Evolutionary conservation across 2,113 vertebrate genomes (phyloP), one percentile per base, ranked within the genome.

Genomic region (Mirza zaza): DNA sequence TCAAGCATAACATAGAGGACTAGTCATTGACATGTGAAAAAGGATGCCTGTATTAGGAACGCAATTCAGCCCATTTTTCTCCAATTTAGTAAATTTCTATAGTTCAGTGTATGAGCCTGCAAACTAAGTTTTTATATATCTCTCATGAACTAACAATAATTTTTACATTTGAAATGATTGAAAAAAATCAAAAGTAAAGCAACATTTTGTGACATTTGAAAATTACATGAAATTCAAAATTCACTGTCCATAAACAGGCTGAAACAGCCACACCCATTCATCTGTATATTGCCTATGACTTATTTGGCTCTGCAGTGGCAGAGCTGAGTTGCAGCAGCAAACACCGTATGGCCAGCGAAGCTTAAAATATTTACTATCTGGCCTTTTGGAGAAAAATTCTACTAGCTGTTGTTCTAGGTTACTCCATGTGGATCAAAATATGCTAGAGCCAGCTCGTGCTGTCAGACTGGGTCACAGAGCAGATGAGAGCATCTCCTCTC

Each of bases 341-440:
- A 45, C 20, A 36, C 8, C 1, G 3, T 29, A 10, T 67, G 71
- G 18, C n/a, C 36, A 67, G 36, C 11, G 80, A 73, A 80, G 15
- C 25, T 77, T 92, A 63, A 63, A 63, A 39, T 55, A 77, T 32
- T 81, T 75, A 15, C 5, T 34, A 25, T 75, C 14, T 50, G 42
- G 25, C 9, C 9, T 9, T 82, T 81, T 67, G 73, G 48, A 76
- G 18, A 29, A 18, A 57, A 85, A 15, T 4, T 42, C 32, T 61
- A 29, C 2, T 15, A 6, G 45, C 5, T 6, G 1, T 11, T 88
- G 1, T 1, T 36, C 6, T 77, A 10, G 6, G 59, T 45, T 32
- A 61, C 13, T 81, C 23, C 50, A n/a, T 4, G 12, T 12, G 3
- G 6, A 36, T 36, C 25, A 15, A 6, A 67, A 13, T 14, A 6